Evolutionary conservation across 1,140 invertebrate genomes (phyloP).

Genomic region (Drosophila serrata): DNA sequence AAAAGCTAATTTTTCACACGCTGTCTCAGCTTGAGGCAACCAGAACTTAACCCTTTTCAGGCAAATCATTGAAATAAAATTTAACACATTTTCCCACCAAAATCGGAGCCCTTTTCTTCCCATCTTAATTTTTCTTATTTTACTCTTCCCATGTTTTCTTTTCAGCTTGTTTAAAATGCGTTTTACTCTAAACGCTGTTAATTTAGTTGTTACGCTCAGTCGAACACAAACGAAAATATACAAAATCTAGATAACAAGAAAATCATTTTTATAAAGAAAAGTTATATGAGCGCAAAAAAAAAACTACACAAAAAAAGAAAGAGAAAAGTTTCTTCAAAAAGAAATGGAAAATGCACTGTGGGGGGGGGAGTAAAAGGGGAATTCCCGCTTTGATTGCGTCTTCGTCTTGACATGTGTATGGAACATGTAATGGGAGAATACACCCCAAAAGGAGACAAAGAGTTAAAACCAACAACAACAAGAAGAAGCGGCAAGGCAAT

Average conservation of each 20-base stretch:
- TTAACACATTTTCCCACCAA: slow-evolving; percentile 27
- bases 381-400: slow-evolving; percentile 40
- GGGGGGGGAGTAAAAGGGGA: slow-evolving; percentile 7
- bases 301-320: slow-evolving; percentile 1
- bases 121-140: slow-evolving; percentile 1
- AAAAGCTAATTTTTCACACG: slow-evolving; percentile 35
- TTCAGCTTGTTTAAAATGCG: slow-evolving; percentile 33
- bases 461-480: neutral
- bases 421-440: slow-evolving; percentile 26
- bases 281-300: slow-evolving; percentile 40
- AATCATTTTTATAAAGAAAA: slow-evolving; percentile 45
- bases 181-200: slow-evolving; percentile 52
- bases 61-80: slow-evolving; percentile 15
- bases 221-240: slow-evolving; percentile 15
- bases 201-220: slow-evolving; percentile 54
- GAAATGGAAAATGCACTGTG: slow-evolving; percentile 41
- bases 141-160: slow-evolving; percentile 3
- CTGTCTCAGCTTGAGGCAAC: slow-evolving; percentile 12
- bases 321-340: slow-evolving; percentile 32
- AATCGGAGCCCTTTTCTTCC: slow-evolving; percentile 8
- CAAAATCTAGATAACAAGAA: slow-evolving; percentile 36
- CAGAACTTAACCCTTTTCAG: slow-evolving; percentile 31
- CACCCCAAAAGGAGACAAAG: slow-evolving; percentile 18
- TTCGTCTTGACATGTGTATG: slow-evolving; percentile 32
- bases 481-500: slow-evolving; percentile 1